Conservation (phyloP, 2,797 vertebrate species). For the Myoxocephalus aenaeus region DNA sequence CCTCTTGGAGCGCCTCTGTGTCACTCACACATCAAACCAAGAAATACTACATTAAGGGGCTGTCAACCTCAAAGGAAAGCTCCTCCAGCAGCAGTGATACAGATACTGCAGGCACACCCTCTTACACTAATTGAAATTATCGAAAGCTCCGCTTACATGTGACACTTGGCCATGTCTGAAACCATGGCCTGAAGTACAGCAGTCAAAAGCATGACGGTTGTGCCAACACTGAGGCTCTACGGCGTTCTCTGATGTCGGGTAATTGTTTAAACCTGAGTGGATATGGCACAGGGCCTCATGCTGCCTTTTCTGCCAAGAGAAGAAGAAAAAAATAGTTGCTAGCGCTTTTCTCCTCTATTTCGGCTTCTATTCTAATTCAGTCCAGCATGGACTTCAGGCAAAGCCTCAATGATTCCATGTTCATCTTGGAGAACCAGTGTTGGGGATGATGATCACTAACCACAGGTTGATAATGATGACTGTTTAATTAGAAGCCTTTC, state of each 20-base stretch:
- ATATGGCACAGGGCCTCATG: constrained; percentile 78
- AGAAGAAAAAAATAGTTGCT: constrained; percentile 58
- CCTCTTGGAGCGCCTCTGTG: constrained; percentile 79
- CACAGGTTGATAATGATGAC: constrained; percentile 90
- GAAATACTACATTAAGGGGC: constrained; percentile 83
- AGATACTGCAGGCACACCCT: constrained; percentile 80
- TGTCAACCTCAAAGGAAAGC: constrained; percentile 80
- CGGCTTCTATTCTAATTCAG: constrained; percentile 81
- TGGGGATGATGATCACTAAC: constrained; percentile 82
- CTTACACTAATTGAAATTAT: constrained; percentile 85
- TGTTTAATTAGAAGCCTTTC: constrained; percentile 91
- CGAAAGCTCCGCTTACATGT: constrained; percentile 78
- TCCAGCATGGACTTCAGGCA: constrained; percentile 76
- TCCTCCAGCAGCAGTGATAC: constrained; percentile 77
- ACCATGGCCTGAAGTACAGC: constrained; percentile 65
- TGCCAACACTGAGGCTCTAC: constrained; percentile 75
- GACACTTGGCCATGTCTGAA: constrained; percentile 77
- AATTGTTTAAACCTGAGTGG: constrained; percentile 88
- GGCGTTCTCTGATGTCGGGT: constrained; percentile 81
- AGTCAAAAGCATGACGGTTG: constrained; percentile 64
- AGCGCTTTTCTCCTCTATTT: constrained; percentile 75
- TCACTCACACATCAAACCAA: constrained; percentile 86
- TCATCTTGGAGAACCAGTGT: constrained; percentile 82
- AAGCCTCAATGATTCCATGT: constrained; percentile 83
- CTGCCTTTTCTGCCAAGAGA: constrained; percentile 73